A percentile compares a stretch with the other conserved stretches of the same genome.
Evolutionary conservation across 1,140 invertebrate genomes (phyloP).

Genomic region (Sycophila sp.): DNA sequence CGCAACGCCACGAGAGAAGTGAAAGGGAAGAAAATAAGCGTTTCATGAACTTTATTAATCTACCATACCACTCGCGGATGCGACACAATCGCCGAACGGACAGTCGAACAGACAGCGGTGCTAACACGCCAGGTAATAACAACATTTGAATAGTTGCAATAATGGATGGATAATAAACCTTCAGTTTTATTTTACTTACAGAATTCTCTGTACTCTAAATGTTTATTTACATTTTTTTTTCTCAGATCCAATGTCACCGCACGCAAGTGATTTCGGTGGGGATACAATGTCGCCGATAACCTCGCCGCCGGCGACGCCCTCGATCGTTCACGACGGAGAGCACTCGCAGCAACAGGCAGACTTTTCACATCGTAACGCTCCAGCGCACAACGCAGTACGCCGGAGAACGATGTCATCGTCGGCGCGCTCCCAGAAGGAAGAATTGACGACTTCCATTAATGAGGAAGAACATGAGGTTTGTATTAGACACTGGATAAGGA

Average conservation of each 20-base stretch:
- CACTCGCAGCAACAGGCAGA: slow-evolving; percentile 54
- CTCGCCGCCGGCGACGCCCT: slow-evolving; percentile 71
- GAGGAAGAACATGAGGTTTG: slow-evolving; percentile 63
- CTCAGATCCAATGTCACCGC: slow-evolving; percentile 69
- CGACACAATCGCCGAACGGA: slow-evolving; percentile 73
- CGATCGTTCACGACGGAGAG: slow-evolving; percentile 57
- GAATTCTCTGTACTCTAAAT: background rate
- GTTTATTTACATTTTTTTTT: background rate
- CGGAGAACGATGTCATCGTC: slow-evolving; percentile 66
- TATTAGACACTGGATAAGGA: too few species aligned
- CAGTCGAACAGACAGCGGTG: slow-evolving; percentile 77
- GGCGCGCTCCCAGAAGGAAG: slow-evolving; percentile 57
- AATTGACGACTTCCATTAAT: slow-evolving; percentile 51
- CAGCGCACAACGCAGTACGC: slow-evolving; percentile 60
- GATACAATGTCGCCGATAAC: slow-evolving; percentile 67
- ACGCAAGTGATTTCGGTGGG: slow-evolving; percentile 63
- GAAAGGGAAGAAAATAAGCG: slow-evolving; percentile 83
- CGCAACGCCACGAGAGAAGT: slow-evolving; percentile 76
- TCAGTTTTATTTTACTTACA: background rate
- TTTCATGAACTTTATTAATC: slow-evolving; percentile 77
- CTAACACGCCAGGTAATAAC: slow-evolving; percentile 75
- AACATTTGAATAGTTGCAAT: background rate
- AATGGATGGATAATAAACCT: background rate
- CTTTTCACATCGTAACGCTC: slow-evolving; percentile 49
- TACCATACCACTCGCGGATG: slow-evolving; percentile 70